A percentile compares a stretch with the other conserved stretches of the same genome.
These are phyloP conservation scores for Leucoptera coffeella DNA, from an alignment of 2,888 invertebrate genomes.

Conservation along the genomic window DNA sequence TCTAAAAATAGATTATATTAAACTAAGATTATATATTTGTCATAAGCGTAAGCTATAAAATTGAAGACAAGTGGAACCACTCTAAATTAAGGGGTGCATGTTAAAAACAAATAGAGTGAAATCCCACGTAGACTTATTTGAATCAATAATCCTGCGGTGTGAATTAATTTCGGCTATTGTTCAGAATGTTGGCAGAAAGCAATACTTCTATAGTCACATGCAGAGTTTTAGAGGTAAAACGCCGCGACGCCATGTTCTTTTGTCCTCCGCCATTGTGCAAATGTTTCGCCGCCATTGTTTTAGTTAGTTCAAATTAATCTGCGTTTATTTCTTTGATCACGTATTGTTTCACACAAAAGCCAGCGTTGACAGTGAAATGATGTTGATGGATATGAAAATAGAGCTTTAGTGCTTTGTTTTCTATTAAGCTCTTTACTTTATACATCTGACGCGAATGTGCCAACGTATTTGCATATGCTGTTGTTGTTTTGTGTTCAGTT, in stretches of 20 bases:
- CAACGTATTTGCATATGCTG: too few species aligned
- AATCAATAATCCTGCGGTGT: too few species aligned
- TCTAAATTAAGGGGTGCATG: too few species aligned
- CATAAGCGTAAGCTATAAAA: too few species aligned
- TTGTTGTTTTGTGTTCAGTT: too few species aligned
- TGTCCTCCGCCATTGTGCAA: slow-evolving; percentile 30
- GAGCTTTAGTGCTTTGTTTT: not conserved
- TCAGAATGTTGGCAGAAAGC: slow-evolving; percentile 33
- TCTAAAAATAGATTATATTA: too few species aligned
- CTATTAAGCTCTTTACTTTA: too few species aligned
- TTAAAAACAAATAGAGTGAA: too few species aligned
- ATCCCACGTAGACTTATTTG: too few species aligned
- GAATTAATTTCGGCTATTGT: slow-evolving; percentile 34
- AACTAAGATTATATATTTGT: too few species aligned
- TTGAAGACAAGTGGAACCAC: too few species aligned
- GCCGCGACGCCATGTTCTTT: slow-evolving; percentile 20
- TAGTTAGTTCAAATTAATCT: slow-evolving; percentile 43
- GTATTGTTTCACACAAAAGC: slow-evolving; percentile 26
- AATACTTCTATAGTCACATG: slow-evolving; percentile 40
- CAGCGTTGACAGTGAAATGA: slow-evolving; percentile 21
- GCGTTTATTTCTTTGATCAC: slow-evolving; percentile 44
- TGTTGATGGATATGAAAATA: slow-evolving; percentile 20
- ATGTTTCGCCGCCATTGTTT: slow-evolving; percentile 28
- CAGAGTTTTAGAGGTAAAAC: slow-evolving; percentile 43
- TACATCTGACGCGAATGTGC: too few species aligned